These are phyloP conservation scores for Drosophila rellima DNA, from an alignment of 2,888 invertebrate species.

Conservation along the genomic window DNA sequence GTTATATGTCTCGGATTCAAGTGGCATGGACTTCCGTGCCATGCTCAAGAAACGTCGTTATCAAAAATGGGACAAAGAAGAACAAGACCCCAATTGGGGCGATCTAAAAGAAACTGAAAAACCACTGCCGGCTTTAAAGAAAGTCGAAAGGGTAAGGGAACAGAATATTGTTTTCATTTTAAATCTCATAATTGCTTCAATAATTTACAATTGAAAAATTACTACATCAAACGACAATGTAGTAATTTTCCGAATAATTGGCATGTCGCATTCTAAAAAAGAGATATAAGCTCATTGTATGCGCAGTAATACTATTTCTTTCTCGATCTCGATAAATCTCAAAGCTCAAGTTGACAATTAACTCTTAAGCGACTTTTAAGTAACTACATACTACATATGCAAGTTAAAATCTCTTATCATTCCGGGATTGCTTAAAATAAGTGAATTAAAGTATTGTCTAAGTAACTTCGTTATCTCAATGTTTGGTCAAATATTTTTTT, in stretches of 20 bases:
- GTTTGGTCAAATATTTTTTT: not conserved
- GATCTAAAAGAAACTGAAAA: slow-evolving; percentile 96
- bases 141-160: slow-evolving; percentile 95
- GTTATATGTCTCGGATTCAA: slow-evolving; percentile 98
- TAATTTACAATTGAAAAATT: not conserved
- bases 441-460: not conserved
- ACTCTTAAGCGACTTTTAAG: not conserved
- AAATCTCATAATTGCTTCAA: not conserved
- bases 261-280: slow-evolving; percentile 2
- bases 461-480: not conserved
- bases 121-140: slow-evolving; percentile 94
- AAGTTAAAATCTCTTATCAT: not conserved
- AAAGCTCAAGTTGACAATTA: not conserved
- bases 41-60: slow-evolving; percentile 98
- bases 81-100: slow-evolving; percentile 97
- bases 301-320: too few species aligned
- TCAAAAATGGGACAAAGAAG: slow-evolving; percentile 96
- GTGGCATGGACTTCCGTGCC: slow-evolving; percentile 99
- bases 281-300: not conserved
- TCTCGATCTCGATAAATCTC: not conserved
- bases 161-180: slow-evolving; percentile 7
- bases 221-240: slow-evolving; percentile 14
- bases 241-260: slow-evolving; percentile 13
- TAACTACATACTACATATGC: too few species aligned
- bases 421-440: not conserved